A percentile compares a stretch with the other conserved stretches of the same genome.
Evolutionary conservation across 2,113 vertebrate species (phyloP).

Genomic region (Zosterops borbonicus): DNA sequence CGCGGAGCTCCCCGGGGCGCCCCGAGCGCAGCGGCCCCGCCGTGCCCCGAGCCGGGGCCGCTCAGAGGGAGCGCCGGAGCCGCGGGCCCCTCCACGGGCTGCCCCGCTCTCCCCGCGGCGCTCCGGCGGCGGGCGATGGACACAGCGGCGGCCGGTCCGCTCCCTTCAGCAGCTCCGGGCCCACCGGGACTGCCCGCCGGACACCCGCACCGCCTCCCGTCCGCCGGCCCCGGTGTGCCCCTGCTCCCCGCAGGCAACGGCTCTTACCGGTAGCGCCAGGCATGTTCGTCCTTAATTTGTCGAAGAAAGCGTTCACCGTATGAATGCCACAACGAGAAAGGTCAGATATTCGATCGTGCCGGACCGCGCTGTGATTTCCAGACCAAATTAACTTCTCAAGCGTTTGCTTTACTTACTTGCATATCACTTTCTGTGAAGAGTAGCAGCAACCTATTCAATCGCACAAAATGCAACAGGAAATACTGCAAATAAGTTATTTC

Average conservation of each 20-base stretch:
- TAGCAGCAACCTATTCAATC: background rate
- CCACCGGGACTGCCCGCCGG: accelerated
- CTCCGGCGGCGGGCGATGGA: background rate
- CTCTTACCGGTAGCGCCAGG: background rate
- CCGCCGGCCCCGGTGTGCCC: background rate
- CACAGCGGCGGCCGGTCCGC: background rate
- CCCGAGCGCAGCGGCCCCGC: background rate
- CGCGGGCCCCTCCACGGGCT: background rate
- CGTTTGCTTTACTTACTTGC: background rate
- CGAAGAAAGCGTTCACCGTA: background rate
- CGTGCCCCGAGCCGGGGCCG: no score
- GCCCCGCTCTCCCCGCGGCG: background rate
- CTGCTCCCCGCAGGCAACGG: no score
- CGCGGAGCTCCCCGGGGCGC: no score
- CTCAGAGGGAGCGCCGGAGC: no score
- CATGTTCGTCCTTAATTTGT: background rate
- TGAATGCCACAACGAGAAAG: background rate
- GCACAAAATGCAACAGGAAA: background rate
- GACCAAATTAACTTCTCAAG: background rate
- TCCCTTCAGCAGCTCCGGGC: background rate
- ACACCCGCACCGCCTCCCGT: background rate
- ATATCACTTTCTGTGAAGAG: background rate
- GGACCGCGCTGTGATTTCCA: background rate
- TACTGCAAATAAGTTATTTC: background rate
- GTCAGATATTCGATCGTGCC: background rate